Conservation (phyloP, 1,140 invertebrate genomes). For the Solenopsis fugax region DNA sequence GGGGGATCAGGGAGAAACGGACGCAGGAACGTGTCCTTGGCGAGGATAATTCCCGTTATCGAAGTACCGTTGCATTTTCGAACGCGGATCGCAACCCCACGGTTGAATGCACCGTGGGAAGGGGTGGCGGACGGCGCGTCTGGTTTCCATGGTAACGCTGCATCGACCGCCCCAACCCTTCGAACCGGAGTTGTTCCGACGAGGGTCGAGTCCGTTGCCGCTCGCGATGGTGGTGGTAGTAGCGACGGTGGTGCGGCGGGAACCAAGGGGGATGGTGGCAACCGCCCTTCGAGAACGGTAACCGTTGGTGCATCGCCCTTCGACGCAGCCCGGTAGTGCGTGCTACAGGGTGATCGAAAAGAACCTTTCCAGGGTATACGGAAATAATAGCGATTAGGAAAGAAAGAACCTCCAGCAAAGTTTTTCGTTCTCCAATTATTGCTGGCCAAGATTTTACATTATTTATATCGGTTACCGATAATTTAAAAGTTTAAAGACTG, state of each 20-base stretch:
- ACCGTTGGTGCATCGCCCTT: slow-evolving; percentile 78
- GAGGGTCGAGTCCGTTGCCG: slow-evolving; percentile 78
- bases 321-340: slow-evolving; percentile 72
- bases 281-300: slow-evolving; percentile 73
- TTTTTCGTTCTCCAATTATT: background rate
- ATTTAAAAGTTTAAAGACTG: background rate
- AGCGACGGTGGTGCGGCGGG: slow-evolving; percentile 63
- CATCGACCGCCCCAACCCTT: slow-evolving; percentile 85
- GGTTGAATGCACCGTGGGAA: slow-evolving; percentile 85
- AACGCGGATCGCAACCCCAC: slow-evolving; percentile 73
- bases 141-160: slow-evolving; percentile 85
- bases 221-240: slow-evolving; percentile 71
- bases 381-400: background rate
- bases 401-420: background rate
- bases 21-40: slow-evolving; percentile 46
- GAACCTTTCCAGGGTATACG: background rate
- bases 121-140: slow-evolving; percentile 85
- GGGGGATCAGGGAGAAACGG: slow-evolving; percentile 45
- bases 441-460: background rate
- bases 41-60: slow-evolving; percentile 65
- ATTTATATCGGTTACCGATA: background rate
- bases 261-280: slow-evolving; percentile 54
- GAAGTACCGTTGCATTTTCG: slow-evolving; percentile 68
- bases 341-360: slow-evolving; percentile 70
- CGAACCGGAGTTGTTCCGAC: slow-evolving; percentile 77